A percentile compares a stretch with the other conserved stretches of the same genome.
phyloP scores from a whole-genome alignment of 2,888 invertebrate genomes.

The Rotaria socialis region DNA sequence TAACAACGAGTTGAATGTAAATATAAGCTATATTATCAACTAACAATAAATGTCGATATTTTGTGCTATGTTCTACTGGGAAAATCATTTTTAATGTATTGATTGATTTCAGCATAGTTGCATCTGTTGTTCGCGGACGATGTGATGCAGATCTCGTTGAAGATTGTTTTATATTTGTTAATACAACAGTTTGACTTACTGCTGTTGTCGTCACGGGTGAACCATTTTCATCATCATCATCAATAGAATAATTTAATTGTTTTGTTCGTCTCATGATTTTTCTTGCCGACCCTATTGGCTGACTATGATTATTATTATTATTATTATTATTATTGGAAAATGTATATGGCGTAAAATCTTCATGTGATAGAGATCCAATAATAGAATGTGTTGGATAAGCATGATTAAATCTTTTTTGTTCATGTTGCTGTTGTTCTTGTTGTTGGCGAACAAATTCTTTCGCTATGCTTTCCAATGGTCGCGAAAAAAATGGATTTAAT shows the following conservation, averaged over 20 bases:
- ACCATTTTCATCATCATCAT: background rate
- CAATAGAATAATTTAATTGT: background rate
- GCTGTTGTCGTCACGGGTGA: background rate
- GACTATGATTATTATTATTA: too few relatives aligned
- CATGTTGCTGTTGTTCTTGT: background rate
- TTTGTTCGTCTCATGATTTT: background rate
- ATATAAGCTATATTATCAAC: constrained; percentile 1
- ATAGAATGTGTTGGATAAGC: background rate
- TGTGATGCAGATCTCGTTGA: background rate
- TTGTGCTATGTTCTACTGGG: background rate
- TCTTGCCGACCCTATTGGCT: background rate
- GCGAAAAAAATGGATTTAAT: constrained; percentile 23
- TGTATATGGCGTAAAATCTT: background rate
- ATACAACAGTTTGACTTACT: background rate
- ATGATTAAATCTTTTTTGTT: background rate
- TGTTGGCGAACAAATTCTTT: background rate
- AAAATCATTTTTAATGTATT: background rate
- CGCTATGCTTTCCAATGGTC: background rate
- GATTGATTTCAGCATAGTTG: background rate
- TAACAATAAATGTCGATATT: background rate
- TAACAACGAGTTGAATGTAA: constrained; percentile 1
- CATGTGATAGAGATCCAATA: background rate
- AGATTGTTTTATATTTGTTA: background rate
- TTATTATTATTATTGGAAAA: too few relatives aligned
- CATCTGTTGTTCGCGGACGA: background rate